Base-by-base conservation (phyloP, 1,140 invertebrate genomes). In the Lepidurus arcticus region DNA sequence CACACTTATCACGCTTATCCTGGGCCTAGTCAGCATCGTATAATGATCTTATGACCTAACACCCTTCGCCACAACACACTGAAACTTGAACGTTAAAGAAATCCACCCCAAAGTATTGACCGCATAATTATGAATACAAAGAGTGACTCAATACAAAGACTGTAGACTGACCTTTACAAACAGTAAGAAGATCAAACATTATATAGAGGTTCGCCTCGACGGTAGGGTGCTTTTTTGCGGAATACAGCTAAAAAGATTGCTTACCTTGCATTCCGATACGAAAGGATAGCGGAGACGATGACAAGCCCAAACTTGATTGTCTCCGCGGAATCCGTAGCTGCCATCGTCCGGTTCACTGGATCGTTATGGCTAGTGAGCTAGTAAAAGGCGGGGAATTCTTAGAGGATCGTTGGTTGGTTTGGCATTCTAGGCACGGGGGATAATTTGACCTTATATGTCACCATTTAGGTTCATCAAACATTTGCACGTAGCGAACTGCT, bases 401-500 rank as follows among this genome's bases (percentile, higher is more conserved):
- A 13, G 53, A n/a, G 53, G 53, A 65, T 65, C 5, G 45, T 47
- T 13, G 53, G 53, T 4, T 65, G 16, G 53, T 21, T 65, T 65
- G 53, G 53, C 16, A 65, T 65, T 65, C 53, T 3, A 21, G 53
- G 21, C 53, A 65, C 5, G 53, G 53, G 21, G 53, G 16, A 65
- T 65, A 65, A 65, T 65, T 65, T 65, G 53, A 65, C 53, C 53
- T 65, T 65, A 65, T 65, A 65, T 65, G 53, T 65, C 53, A 65
- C 21, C 53, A 21, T 21, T 34, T 7, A 13, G 8, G 53, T 65
- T 65, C 53, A 21, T 65, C 53, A 65, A 65, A 65, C 53, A 21
- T 16, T 65, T 13, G 9, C 53, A 65, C 53, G n/a, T 65, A 65
- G 45, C 53, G n/a, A 65, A 21, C 16, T 65, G 21, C 53, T 65